Evolutionary conservation across 2,888 invertebrate genomes (phyloP).

Genomic region (Pandemis cinnamomeana): DNA sequence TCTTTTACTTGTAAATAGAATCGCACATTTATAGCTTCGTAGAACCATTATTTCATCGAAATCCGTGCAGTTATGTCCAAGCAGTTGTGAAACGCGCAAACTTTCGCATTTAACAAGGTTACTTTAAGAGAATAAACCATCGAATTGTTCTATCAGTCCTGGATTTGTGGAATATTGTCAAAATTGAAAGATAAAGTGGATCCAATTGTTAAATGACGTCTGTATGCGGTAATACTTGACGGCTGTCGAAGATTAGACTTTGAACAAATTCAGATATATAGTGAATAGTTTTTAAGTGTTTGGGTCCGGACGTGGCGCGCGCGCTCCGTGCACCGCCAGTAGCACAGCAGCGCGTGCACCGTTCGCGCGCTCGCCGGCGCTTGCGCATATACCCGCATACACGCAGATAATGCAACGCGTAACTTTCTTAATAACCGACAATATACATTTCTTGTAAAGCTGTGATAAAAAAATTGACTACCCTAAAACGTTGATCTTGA

Average conservation of each 20-base stretch:
- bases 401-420: slow-evolving; percentile 48
- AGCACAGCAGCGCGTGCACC: slow-evolving; percentile 52
- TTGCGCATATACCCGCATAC: slow-evolving; percentile 53
- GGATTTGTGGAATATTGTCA: too few species aligned
- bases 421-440: slow-evolving; percentile 46
- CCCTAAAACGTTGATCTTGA: neutral
- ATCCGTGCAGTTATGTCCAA: slow-evolving; percentile 1
- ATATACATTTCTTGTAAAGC: slow-evolving; percentile 9
- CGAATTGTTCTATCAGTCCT: neutral
- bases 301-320: slow-evolving; percentile 8
- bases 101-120: slow-evolving; percentile 4
- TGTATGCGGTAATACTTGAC: neutral
- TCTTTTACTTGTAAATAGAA: neutral
- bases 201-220: neutral
- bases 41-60: slow-evolving; percentile 4
- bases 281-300: slow-evolving; percentile 1
- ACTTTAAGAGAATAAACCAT: neutral
- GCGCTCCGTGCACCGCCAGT: slow-evolving; percentile 49
- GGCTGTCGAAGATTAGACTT: neutral
- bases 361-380: slow-evolving; percentile 59
- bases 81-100: neutral
- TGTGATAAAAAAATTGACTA: slow-evolving; percentile 10
- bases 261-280: slow-evolving; percentile 1
- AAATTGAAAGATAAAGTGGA: neutral
- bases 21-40: neutral